These are phyloP conservation scores for Lypha dubia DNA, from an alignment of 2,888 invertebrate species.

Conservation along the genomic window DNA sequence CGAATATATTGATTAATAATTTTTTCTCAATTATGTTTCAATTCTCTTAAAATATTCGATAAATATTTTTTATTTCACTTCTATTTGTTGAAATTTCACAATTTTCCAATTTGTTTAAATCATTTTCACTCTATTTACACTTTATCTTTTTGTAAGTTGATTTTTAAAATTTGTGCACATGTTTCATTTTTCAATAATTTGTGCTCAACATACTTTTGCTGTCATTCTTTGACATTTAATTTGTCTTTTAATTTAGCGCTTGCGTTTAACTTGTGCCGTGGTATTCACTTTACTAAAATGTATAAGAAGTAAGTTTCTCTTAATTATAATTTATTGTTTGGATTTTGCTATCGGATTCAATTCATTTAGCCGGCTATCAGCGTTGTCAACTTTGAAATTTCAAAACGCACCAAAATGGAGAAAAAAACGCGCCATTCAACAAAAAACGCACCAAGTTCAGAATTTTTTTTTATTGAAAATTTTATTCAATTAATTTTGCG, in stretches of 20 bases:
- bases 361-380: background rate
- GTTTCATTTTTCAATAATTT: conserved; percentile 7
- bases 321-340: conserved; percentile 13
- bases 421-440: no score
- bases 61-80: background rate
- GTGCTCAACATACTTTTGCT: background rate
- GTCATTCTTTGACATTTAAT: background rate
- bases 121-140: conserved; percentile 16
- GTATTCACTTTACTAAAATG: conserved; percentile 50
- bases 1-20: background rate
- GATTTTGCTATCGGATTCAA: background rate
- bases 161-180: conserved; percentile 24
- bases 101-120: conserved; percentile 46
- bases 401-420: no score
- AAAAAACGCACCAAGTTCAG: no score
- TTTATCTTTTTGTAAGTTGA: background rate
- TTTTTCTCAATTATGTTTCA: background rate
- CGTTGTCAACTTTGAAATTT: no score
- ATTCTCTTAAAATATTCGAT: background rate
- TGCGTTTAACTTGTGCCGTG: conserved; percentile 36
- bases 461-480: no score
- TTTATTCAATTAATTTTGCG: no score
- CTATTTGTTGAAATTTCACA: conserved; percentile 26
- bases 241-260: conserved; percentile 20
- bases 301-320: conserved; percentile 12